Evolutionary conservation across 2,797 vertebrate species (phyloP).

Genomic region (Peromyscus melanophrys): DNA sequence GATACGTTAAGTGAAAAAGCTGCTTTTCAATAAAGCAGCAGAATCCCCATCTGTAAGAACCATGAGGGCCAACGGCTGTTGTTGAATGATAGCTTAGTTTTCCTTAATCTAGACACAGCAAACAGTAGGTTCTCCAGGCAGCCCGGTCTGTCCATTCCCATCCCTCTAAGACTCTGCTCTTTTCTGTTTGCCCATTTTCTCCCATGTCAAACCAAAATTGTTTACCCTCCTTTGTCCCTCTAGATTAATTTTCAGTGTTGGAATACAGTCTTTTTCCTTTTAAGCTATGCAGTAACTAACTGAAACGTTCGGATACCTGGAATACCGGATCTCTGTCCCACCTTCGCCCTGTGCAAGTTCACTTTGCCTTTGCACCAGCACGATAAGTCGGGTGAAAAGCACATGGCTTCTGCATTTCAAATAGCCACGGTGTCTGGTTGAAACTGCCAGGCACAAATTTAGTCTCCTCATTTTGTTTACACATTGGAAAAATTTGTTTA

Average conservation of each 20-base stretch:
- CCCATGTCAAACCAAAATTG: slow-evolving; percentile 85
- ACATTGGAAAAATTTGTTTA: slow-evolving; percentile 84
- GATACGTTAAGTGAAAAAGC: slow-evolving; percentile 67
- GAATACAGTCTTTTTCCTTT: slow-evolving; percentile 85
- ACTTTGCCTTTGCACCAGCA: slow-evolving; percentile 62
- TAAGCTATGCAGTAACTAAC: slow-evolving; percentile 86
- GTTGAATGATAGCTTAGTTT: slow-evolving; percentile 84
- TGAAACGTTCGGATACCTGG: slow-evolving; percentile 79
- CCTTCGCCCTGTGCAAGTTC: slow-evolving; percentile 78
- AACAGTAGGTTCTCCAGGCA: slow-evolving; percentile 71
- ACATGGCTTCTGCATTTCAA: slow-evolving; percentile 85
- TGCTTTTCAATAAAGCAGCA: slow-evolving; percentile 73
- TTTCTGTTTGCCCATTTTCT: slow-evolving; percentile 82
- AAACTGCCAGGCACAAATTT: slow-evolving; percentile 87
- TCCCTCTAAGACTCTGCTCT: slow-evolving; percentile 74
- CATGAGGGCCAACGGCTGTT: slow-evolving; percentile 79
- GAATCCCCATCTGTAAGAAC: slow-evolving; percentile 60
- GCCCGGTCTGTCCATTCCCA: slow-evolving; percentile 75
- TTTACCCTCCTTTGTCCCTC: slow-evolving; percentile 83
- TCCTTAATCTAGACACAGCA: slow-evolving; percentile 76
- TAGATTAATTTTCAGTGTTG: slow-evolving; percentile 88
- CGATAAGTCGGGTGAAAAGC: slow-evolving; percentile 85
- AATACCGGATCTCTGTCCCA: slow-evolving; percentile 78
- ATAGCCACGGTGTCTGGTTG: slow-evolving; percentile 85
- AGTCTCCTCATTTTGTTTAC: slow-evolving; percentile 89